A percentile compares a stretch with the other conserved stretches of the same genome.
Evolutionary conservation across 2,113 vertebrate species (phyloP).

Genomic region (Amblyopsis rosae): DNA sequence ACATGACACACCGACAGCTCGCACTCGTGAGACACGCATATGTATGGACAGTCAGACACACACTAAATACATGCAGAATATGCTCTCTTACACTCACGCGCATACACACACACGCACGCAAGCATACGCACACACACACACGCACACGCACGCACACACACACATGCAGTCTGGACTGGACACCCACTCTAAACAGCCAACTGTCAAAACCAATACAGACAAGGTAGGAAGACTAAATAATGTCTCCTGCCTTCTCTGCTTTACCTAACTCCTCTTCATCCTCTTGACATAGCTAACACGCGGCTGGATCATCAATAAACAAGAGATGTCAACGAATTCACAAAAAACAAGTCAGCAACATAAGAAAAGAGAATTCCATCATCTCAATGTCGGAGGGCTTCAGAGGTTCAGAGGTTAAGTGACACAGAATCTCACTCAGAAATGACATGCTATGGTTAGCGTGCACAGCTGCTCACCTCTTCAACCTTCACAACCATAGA

Average conservation of each 20-base stretch:
- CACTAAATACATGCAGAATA: slow-evolving; percentile 18
- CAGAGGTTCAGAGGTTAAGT: slow-evolving; percentile 26
- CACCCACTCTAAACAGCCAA: slow-evolving; percentile 21
- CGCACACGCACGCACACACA: slow-evolving; percentile 14
- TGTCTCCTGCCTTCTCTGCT: neutral
- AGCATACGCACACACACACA: slow-evolving; percentile 9
- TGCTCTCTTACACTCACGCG: slow-evolving; percentile 1
- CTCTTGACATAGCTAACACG: slow-evolving; percentile 2
- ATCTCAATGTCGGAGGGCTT: slow-evolving; percentile 51
- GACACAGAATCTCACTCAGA: slow-evolving; percentile 53
- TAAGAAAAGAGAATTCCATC: slow-evolving; percentile 33
- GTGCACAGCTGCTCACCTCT: slow-evolving; percentile 8
- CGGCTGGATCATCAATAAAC: slow-evolving; percentile 22
- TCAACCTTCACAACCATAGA: slow-evolving; percentile 15
- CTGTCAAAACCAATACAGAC: slow-evolving; percentile 11
- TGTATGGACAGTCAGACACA: slow-evolving; percentile 14
- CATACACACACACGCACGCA: neutral
- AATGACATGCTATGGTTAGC: slow-evolving; percentile 46
- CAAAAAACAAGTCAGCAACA: slow-evolving; percentile 23
- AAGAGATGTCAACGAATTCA: slow-evolving; percentile 19
- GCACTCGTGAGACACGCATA: slow-evolving; percentile 33
- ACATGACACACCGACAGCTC: slow-evolving; percentile 19
- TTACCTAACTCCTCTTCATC: neutral
- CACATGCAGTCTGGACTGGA: slow-evolving; percentile 33
- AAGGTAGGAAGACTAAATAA: slow-evolving; percentile 21